Evolutionary conservation across 2,888 invertebrate species (phyloP).

Genomic region (Poecilus cupreus): DNA sequence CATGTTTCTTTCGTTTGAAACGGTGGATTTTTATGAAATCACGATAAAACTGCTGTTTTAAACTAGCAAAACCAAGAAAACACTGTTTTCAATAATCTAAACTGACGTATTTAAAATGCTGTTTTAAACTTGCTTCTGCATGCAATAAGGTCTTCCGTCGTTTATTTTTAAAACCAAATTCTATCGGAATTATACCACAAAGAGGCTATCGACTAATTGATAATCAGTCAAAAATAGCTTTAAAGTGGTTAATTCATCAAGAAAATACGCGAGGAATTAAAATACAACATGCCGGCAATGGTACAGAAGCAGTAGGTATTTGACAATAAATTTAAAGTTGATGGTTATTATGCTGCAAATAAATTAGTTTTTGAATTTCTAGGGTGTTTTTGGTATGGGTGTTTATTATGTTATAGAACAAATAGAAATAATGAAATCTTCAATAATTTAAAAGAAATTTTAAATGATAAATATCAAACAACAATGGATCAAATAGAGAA

Average conservation of each 20-base stretch:
- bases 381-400: conserved; percentile 32
- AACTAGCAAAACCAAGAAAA: no score
- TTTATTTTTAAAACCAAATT: conserved; percentile 64
- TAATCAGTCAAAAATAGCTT: no score
- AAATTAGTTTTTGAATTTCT: conserved; percentile 45
- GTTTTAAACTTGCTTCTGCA: no score
- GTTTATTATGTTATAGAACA: conserved; percentile 7
- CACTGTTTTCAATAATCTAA: no score
- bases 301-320: conserved; percentile 9
- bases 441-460: conserved; percentile 10
- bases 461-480: no score
- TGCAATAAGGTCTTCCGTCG: conserved; percentile 61
- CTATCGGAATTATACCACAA: conserved; percentile 65
- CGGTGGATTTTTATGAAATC: no score
- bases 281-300: conserved; percentile 53
- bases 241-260: no score
- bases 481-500: not conserved
- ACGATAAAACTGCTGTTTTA: no score
- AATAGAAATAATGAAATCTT: conserved; percentile 23
- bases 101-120: no score
- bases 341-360: conserved; percentile 19
- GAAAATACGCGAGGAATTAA: conserved; percentile 43
- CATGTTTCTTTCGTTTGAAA: no score
- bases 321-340: conserved; percentile 5
- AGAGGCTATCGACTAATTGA: conserved; percentile 65